Base-by-base conservation (phyloP, 2,888 invertebrate genomes). In the Norana najaformis region DNA sequence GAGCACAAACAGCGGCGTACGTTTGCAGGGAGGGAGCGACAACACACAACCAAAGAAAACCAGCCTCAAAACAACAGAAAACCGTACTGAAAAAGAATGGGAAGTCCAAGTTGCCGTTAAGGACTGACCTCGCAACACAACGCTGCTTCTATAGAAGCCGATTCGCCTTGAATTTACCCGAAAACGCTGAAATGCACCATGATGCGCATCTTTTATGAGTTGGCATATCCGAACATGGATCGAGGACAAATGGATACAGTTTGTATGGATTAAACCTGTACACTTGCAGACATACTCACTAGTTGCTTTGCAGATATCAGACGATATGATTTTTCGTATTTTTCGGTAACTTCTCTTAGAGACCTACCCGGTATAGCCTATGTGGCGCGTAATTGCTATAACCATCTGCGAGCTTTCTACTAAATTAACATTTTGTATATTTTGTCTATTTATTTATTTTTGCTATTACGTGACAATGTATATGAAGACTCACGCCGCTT, bases 371-470 rank as follows among this genome's bases (percentile, higher is more conserved):
- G n/a, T n/a, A n/a, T n/a, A n/a, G n/a, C n/a, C n/a, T 11, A 16
- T 69, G 30, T 16, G 4, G n/a, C n/a, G 47, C 47, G 47, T 16
- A 69, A 69, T n/a, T 69, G 30, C 69, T 23, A 23, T 53, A n/a
- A 69, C 8, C 69, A 4, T n/a, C n/a, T 11, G 47, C 23, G 8
- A 30, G 69, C 69, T 11, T 47, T 47, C n/a, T 69, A 69, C 69
- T 69, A 69, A 69, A n/a, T n/a, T 69, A n/a, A 69, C n/a, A n/a
- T 69, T 69, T 69, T 69, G 69, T 69, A 69, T 69, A 69, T n/a
- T 69, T 69, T 69, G 13, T 69, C 30, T 69, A 69, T n/a, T n/a
- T n/a, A 69, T 69, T 69, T 69, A 69, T 69, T 69, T 69, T 69
- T 69, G 69, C 30, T 8, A n/a, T 69, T 69, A n/a, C n/a, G 47